Conservation (phyloP, 2,113 vertebrate species). For the Astatoreochromis straeleni region DNA sequence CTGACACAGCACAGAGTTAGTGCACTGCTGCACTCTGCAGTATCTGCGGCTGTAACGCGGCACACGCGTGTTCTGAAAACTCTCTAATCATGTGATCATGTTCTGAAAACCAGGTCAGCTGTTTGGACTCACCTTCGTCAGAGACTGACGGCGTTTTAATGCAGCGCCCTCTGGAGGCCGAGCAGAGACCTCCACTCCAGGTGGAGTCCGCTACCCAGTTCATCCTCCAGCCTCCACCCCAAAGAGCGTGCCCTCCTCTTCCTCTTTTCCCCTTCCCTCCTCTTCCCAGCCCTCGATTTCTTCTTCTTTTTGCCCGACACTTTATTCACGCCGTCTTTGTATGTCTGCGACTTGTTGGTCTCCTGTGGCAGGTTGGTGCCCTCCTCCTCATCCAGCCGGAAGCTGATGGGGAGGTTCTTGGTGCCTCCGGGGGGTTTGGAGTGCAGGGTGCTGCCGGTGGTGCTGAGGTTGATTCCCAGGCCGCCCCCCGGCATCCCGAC, state of each 20-base stretch:
- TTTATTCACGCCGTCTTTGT: slow-evolving; percentile 81
- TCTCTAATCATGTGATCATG: neutral
- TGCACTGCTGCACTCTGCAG: neutral
- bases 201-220: slow-evolving; percentile 41
- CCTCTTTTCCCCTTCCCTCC: slow-evolving; percentile 90
- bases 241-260: slow-evolving; percentile 80
- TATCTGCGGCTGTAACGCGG: neutral
- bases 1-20: neutral
- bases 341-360: slow-evolving; percentile 86
- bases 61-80: accelerated
- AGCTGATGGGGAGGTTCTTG: slow-evolving; percentile 82
- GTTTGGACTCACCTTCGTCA: slow-evolving; percentile 68
- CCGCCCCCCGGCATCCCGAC: slow-evolving; percentile 3
- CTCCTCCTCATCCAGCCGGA: slow-evolving; percentile 76
- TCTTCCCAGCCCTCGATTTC: slow-evolving; percentile 84
- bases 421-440: slow-evolving; percentile 83
- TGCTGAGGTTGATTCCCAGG: slow-evolving; percentile 34
- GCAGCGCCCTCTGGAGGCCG: slow-evolving; percentile 56
- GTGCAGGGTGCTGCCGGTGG: slow-evolving; percentile 72
- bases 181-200: slow-evolving; percentile 56
- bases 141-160: slow-evolving; percentile 71
- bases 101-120: neutral
- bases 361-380: slow-evolving; percentile 85
- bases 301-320: slow-evolving; percentile 81
- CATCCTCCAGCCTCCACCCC: slow-evolving; percentile 17